Evolutionary conservation across 2,797 vertebrate genomes (phyloP).

Genomic region (Nasua narica): DNA sequence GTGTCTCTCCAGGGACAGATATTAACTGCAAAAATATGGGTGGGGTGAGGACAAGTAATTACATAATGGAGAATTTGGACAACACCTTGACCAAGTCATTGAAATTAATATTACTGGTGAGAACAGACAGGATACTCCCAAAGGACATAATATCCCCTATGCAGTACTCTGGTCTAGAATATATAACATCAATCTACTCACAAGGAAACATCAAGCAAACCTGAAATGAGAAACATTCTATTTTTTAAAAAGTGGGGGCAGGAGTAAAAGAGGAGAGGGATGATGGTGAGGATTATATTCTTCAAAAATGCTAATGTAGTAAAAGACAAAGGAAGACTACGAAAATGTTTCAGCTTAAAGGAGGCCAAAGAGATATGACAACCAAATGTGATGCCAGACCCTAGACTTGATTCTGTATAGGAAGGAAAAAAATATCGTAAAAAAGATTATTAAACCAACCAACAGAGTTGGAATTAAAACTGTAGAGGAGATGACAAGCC

Average conservation of each 20-base stretch:
- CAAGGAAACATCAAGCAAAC: neutral
- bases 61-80: neutral
- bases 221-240: neutral
- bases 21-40: neutral
- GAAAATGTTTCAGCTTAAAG: constrained; percentile 2
- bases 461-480: neutral
- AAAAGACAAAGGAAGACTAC: neutral
- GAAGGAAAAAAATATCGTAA: neutral
- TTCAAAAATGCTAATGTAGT: neutral
- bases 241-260: neutral
- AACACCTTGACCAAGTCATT: neutral
- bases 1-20: neutral
- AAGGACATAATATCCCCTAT: neutral
- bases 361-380: neutral
- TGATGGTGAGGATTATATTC: neutral
- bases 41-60: neutral
- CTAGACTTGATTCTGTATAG: neutral
- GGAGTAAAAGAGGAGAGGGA: neutral
- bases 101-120: neutral
- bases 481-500: neutral
- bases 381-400: neutral
- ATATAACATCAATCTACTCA: neutral
- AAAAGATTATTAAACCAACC: neutral
- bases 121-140: neutral
- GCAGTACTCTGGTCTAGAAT: neutral